These are phyloP conservation scores for Microvelia longipes DNA, from an alignment of 1,140 invertebrate genomes.

Conservation along the genomic window DNA sequence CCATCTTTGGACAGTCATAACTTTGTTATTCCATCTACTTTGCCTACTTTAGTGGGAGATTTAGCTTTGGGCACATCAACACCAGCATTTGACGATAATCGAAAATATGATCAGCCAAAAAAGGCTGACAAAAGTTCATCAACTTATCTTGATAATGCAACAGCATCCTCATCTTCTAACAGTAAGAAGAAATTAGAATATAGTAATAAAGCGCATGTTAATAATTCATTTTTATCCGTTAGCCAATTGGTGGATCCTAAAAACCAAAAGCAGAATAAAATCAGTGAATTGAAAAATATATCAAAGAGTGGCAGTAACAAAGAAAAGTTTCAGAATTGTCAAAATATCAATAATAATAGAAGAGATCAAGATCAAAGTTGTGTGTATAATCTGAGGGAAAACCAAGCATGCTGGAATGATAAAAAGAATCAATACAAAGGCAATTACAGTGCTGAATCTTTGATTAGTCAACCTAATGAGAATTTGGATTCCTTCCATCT, in stretches of 20 bases:
- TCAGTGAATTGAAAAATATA: neutral
- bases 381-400: conserved; percentile 8
- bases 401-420: conserved; percentile 3
- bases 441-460: conserved; percentile 42
- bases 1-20: conserved; percentile 20
- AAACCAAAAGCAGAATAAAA: conserved; percentile 35
- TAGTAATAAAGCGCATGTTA: conserved; percentile 14
- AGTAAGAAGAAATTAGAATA: conserved; percentile 10
- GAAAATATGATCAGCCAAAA: conserved; percentile 5
- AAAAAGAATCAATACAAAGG: conserved; percentile 24
- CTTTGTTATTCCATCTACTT: conserved; percentile 24
- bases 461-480: conserved; percentile 33
- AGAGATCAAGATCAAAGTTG: conserved; percentile 10
- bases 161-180: neutral
- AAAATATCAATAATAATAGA: neutral
- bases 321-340: neutral
- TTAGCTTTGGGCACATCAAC: conserved; percentile 25
- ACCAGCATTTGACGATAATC: conserved; percentile 8
- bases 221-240: conserved; percentile 39
- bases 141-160: neutral
- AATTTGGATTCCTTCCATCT: conserved; percentile 26
- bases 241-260: conserved; percentile 43
- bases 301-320: neutral
- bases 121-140: conserved; percentile 7
- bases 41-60: conserved; percentile 29